These are phyloP conservation scores for Dasyornis broadbenti DNA, from an alignment of 2,113 vertebrate genomes.

Conservation along the genomic window DNA sequence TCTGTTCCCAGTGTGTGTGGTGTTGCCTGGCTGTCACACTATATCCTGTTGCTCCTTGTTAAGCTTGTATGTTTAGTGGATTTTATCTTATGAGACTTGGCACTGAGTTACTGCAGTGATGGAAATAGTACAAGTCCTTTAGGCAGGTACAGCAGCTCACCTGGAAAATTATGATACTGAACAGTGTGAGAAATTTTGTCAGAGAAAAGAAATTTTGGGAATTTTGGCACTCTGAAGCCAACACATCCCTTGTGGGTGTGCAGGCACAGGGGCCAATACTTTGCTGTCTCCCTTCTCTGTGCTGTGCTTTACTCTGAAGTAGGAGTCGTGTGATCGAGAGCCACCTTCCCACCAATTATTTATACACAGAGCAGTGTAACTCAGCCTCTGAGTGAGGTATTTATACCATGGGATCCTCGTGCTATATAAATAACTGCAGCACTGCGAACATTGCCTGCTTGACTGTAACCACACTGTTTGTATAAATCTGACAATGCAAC, in stretches of 20 bases:
- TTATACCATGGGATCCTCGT: not conserved
- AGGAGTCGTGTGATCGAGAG: rapidly evolving
- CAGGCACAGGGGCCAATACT: not conserved
- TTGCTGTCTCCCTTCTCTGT: not conserved
- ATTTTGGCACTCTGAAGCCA: not conserved
- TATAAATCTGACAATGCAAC: not conserved
- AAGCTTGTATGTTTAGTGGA: not conserved
- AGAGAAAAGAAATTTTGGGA: not conserved
- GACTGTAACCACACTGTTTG: not conserved
- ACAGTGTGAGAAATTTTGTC: not conserved
- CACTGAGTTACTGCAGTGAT: not conserved
- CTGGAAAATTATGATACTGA: not conserved
- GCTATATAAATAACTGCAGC: conserved; percentile 1
- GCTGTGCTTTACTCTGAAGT: not conserved
- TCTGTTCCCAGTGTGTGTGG: not conserved
- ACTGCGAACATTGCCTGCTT: not conserved
- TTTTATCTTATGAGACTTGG: not conserved
- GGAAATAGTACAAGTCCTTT: not conserved
- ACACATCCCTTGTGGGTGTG: no score
- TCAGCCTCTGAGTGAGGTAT: not conserved
- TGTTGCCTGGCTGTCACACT: not conserved
- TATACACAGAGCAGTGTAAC: not conserved
- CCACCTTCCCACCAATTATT: not conserved
- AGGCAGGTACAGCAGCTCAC: not conserved
- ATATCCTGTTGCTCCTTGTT: not conserved